phyloP scores from a whole-genome alignment of 2,113 vertebrate genomes.

The Xiphorhynchus elegans region DNA sequence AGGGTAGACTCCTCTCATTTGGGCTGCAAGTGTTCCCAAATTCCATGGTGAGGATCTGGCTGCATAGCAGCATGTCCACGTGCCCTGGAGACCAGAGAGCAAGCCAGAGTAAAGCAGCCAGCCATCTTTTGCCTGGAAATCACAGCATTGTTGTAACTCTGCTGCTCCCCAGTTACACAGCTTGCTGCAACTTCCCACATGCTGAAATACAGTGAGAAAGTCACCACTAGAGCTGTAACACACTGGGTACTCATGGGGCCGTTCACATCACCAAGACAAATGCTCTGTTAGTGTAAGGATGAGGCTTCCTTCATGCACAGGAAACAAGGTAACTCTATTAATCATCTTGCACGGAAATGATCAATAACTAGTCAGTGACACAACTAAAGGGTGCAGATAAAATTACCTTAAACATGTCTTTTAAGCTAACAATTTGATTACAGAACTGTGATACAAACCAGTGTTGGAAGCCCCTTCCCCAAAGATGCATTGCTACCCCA shows the following conservation, averaged over 20 bases:
- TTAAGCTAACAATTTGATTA: neutral
- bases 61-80: accelerated
- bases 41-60: accelerated
- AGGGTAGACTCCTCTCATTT: neutral
- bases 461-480: neutral
- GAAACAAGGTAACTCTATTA: neutral
- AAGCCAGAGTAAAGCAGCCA: accelerated
- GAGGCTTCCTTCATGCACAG: neutral
- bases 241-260: neutral
- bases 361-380: neutral
- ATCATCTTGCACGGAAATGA: neutral
- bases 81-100: too few species aligned
- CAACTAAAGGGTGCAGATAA: neutral
- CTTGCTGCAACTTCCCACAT: neutral
- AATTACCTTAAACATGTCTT: neutral
- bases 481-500: neutral
- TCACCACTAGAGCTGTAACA: neutral
- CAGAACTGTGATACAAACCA: neutral
- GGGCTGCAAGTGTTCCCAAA: neutral
- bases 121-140: neutral
- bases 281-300: neutral
- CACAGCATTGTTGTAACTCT: neutral
- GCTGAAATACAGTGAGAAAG: neutral
- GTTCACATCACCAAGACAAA: neutral
- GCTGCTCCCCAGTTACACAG: neutral